These are phyloP conservation scores for Colletes gigas DNA, from an alignment of 1,140 invertebrate species.

Conservation along the genomic window DNA sequence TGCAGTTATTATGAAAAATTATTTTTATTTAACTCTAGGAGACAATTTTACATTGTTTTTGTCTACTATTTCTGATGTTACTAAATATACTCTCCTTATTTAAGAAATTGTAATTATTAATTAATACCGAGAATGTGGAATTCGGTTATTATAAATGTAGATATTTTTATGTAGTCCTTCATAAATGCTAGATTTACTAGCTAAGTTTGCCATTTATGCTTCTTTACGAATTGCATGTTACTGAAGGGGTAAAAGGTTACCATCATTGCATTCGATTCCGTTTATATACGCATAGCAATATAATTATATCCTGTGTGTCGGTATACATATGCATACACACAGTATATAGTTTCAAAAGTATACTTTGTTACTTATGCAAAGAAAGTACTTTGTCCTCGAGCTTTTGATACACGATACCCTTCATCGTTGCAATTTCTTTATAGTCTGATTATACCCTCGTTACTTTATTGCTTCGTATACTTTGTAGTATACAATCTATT, in stretches of 20 bases:
- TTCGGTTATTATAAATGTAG: constrained; percentile 8
- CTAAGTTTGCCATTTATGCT: constrained; percentile 26
- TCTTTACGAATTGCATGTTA: constrained; percentile 10
- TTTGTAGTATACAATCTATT: background rate
- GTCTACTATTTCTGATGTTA: constrained; percentile 50
- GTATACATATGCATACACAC: background rate
- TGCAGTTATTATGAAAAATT: constrained; percentile 47
- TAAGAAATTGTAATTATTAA: constrained; percentile 38
- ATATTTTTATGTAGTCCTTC: constrained; percentile 9
- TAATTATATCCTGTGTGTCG: background rate
- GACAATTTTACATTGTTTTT: constrained; percentile 30
- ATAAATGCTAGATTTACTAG: constrained; percentile 7
- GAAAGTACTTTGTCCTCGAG: background rate
- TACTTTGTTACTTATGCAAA: background rate
- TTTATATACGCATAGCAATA: background rate
- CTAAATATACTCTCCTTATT: constrained; percentile 50
- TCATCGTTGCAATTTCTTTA: constrained; percentile 3
- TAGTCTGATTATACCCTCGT: background rate
- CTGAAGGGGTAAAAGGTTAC: constrained; percentile 24
- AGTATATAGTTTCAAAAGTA: background rate
- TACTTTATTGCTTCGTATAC: background rate
- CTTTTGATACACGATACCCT: constrained; percentile 1
- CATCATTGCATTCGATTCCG: constrained; percentile 1
- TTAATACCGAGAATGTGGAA: constrained; percentile 21
- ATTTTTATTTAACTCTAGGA: constrained; percentile 40